Base-by-base conservation (phyloP, 2,888 invertebrate genomes). In the Lacanobia wlatinum region DNA sequence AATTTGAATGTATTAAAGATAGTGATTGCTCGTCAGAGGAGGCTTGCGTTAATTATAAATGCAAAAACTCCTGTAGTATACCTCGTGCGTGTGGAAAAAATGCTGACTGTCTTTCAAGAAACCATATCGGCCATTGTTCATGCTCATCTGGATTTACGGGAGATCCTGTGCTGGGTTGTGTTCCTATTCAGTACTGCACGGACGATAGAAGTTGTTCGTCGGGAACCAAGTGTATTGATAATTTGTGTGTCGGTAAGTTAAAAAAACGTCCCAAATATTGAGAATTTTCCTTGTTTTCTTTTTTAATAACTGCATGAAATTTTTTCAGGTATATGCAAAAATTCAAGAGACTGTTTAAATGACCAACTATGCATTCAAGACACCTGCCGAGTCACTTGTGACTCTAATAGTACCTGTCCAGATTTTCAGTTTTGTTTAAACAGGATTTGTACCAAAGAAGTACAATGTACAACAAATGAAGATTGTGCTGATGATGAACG, bases 291-390 rank as follows among this genome's bases (percentile, higher is more conserved):
- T 34, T 18, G 1, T 23, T 43, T n/a, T 38, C 34, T 2, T 60
- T 43, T 38, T 0, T 7, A 23, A n/a, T 34, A 28, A 28, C 2
- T 76, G n/a, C 23, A 8, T 5, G 40, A 60, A 38, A 53, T 55
- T 56, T 77, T 96, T 95, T 88, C 92, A 96, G 98, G 98, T 18
- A 92, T 98, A 23, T 99, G 99, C 89, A 97, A 97, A 84, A 98
- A 97, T 84, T 97, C 98, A 28, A 97, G 98, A 78, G 98, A 99
- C 85, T 99, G 99, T 89, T 97, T 98, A 69, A 97, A 97, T 21
- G 98, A 98, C 87, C 98, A 99, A 94, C 95, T 98, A 18, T 99
- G 99, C 88, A 97, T 99, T 74, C 98, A 98, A 92, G 97, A 97
- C 16, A 97, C 98, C n/a, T 99, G 99, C 89, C 97, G 98, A 88